A percentile compares a stretch with the other conserved stretches of the same genome.
phyloP scores from a whole-genome alignment of 2,113 vertebrate species.

The Polypterus bichir region DNA sequence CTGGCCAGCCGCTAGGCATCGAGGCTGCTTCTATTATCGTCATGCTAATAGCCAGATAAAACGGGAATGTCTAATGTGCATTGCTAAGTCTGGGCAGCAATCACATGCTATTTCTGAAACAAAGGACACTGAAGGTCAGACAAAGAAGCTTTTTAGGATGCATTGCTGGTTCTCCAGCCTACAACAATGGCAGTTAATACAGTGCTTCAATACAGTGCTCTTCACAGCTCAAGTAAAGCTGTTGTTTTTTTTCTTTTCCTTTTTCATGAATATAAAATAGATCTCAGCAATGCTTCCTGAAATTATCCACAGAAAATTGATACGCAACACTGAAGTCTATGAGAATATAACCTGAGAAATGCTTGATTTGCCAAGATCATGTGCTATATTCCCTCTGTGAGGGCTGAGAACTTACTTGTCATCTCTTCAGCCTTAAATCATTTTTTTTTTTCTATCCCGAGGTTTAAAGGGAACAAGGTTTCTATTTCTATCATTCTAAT shows the following conservation, averaged over 20 bases:
- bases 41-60: slow-evolving; percentile 19
- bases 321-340: not conserved
- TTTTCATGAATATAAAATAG: slow-evolving; percentile 7
- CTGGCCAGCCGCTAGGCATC: slow-evolving; percentile 7
- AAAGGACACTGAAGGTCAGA: slow-evolving; percentile 16
- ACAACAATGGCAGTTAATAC: slow-evolving; percentile 11
- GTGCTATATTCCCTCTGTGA: not conserved
- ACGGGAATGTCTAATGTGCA: slow-evolving; percentile 12
- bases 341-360: not conserved
- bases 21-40: slow-evolving; percentile 21
- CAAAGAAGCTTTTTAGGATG: slow-evolving; percentile 10
- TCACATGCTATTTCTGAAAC: not conserved
- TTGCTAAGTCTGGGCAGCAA: not conserved
- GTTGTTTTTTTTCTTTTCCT: slow-evolving; percentile 41
- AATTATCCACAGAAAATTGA: not conserved
- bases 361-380: not conserved
- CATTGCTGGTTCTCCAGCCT: slow-evolving; percentile 2
- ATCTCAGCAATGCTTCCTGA: not conserved
- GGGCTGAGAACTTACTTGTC: not conserved
- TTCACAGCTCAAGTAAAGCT: slow-evolving; percentile 19
- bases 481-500: too few relatives aligned
- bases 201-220: not conserved
- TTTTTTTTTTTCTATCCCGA: not conserved
- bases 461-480: too few relatives aligned
- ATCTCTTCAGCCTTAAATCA: not conserved